Percentiles rank a stretch among this genome's conserved stretches.
phyloP scores from a whole-genome alignment of 2,797 vertebrate species.

The Manis crassicaudata region DNA sequence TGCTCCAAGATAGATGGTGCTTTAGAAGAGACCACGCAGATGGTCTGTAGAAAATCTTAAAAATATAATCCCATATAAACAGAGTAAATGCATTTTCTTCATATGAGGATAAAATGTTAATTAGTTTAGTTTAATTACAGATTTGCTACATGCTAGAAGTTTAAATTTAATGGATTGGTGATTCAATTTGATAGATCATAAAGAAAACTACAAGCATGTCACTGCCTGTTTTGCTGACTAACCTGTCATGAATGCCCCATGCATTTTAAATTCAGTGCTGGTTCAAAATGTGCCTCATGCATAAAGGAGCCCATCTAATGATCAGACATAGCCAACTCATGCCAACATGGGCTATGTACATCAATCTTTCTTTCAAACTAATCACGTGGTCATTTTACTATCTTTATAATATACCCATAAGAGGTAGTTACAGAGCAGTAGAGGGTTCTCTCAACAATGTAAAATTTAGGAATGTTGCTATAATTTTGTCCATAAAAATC shows the following conservation, averaged over 20 bases:
- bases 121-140: conserved; percentile 83
- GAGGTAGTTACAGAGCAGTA: neutral
- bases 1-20: conserved; percentile 65
- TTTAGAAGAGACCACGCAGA: conserved; percentile 73
- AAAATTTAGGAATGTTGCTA: neutral
- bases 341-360: conserved; percentile 9
- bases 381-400: neutral
- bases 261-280: conserved; percentile 79
- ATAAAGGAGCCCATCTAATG: conserved; percentile 64
- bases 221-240: conserved; percentile 82
- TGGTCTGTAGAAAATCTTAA: conserved; percentile 70
- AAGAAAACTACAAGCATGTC: conserved; percentile 79
- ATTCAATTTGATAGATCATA: conserved; percentile 83
- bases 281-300: conserved; percentile 73
- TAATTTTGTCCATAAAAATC: conserved; percentile 8
- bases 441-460: neutral
- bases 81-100: conserved; percentile 68
- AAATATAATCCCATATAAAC: conserved; percentile 72
- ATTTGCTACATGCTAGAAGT: conserved; percentile 75
- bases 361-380: conserved; percentile 62
- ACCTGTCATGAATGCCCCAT: conserved; percentile 67
- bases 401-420: neutral
- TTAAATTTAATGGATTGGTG: conserved; percentile 81
- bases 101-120: conserved; percentile 81
- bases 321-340: conserved; percentile 58